Percentiles rank a stretch among this genome's conserved stretches.
Evolutionary conservation across 2,888 invertebrate species (phyloP).

Genomic region (Eristalis tenax): DNA sequence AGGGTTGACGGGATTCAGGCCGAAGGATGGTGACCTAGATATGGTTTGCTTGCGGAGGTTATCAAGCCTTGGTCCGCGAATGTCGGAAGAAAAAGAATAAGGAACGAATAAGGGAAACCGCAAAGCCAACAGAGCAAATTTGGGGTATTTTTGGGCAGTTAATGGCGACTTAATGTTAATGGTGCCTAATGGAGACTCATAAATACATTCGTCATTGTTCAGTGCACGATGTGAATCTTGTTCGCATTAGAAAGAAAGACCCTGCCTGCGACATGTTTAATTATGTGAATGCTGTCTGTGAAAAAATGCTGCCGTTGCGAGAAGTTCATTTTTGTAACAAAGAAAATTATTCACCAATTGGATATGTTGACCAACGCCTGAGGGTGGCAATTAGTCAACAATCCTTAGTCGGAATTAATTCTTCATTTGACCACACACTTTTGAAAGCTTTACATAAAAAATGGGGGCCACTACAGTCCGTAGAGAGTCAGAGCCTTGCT

Average conservation of each 20-base stretch:
- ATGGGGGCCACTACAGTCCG: too few relatives aligned
- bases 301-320: too few relatives aligned
- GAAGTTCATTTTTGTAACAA: not conserved
- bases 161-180: not conserved
- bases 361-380: too few relatives aligned
- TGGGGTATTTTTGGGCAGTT: not conserved
- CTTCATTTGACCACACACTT: too few relatives aligned
- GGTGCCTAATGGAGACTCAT: not conserved
- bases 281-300: too few relatives aligned
- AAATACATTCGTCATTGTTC: too few relatives aligned
- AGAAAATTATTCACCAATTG: too few relatives aligned
- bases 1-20: not conserved
- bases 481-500: too few relatives aligned
- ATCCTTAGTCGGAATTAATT: too few relatives aligned
- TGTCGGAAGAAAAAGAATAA: not conserved
- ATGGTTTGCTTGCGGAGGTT: not conserved
- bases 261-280: not conserved
- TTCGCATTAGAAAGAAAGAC: not conserved
- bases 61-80: not conserved
- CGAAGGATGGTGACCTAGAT: constrained; percentile 1
- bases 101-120: not conserved
- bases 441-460: too few relatives aligned
- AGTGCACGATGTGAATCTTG: not conserved
- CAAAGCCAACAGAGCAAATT: not conserved
- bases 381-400: too few relatives aligned